Base-by-base conservation (phyloP, 2,113 vertebrate genomes). In the Zapus hudsonius region DNA sequence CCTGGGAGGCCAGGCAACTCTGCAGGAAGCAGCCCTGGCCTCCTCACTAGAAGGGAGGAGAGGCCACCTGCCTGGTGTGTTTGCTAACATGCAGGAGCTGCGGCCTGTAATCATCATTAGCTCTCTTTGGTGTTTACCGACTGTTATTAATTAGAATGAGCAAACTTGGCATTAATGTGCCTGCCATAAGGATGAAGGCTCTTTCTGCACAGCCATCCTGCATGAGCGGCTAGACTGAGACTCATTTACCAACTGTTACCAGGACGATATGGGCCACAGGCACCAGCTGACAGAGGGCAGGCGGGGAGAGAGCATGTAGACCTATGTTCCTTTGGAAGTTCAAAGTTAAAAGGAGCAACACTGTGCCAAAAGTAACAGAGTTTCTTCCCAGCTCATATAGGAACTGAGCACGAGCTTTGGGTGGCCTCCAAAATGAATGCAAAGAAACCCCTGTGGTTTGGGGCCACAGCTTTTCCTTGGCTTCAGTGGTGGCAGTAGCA, bases 61-160 rank as follows among this genome's bases (percentile, higher is more conserved):
- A 94, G 95, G 92, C 96, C 96, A 95, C 97, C 97, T 96, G 97
- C 97, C 95, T 94, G 83, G 93, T 1, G 0, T 97, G 95, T 97
- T 97, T 97, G 97, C 96, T 96, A 96, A 97, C 96, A 97, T 1
- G 15, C 79, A 89, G 90, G 95, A 90, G 85, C 94, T 88, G 76
- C 63, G 95, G 96, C 95, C 97, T 95, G 90, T 91, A 97, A 97
- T 97, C 96, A 97, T 96, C 96, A 97, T 97, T 97, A 97, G 94
- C 95, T 96, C 97, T 95, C 96, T 96, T 96, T 97, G 97, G 96
- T 97, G 97, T 97, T 97, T 97, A 97, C 96, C 96, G 96, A 97
- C 96, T 97, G 96, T 97, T 97, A 97, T 97, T 97, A 97, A 97
- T 97, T 97, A 97, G 96, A 94, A 95, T 59, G 95, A 96, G 95